A percentile compares a stretch with the other conserved stretches of the same genome.
These are phyloP conservation scores for Sthenelais limicola DNA, from an alignment of 2,888 invertebrate genomes.

Conservation along the genomic window DNA sequence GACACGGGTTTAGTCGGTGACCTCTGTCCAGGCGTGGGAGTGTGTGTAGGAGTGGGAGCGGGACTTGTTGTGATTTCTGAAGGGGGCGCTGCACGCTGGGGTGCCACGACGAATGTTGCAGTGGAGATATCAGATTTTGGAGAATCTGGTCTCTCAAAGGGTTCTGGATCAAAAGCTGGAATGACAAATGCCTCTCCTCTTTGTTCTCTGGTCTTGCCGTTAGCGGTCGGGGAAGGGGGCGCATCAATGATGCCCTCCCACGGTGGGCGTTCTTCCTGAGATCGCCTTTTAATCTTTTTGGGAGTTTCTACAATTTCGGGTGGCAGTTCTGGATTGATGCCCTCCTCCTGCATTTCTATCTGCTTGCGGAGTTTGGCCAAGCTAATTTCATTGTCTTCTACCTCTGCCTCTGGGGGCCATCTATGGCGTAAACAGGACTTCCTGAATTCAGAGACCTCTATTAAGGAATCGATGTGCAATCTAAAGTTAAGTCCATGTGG, in stretches of 20 bases:
- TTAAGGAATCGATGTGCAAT: conserved; percentile 50
- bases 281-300: conserved; percentile 15
- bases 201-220: neutral
- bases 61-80: neutral
- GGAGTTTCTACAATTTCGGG: conserved; percentile 6
- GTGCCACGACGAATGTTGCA: conserved; percentile 11
- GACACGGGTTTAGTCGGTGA: conserved; percentile 13
- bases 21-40: neutral
- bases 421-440: conserved; percentile 52
- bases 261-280: conserved; percentile 8
- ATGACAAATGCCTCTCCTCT: conserved; percentile 25
- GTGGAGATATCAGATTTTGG: conserved; percentile 12
- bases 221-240: neutral
- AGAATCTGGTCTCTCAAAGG: conserved; percentile 18
- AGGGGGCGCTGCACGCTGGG: neutral
- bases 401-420: conserved; percentile 52
- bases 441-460: conserved; percentile 55
- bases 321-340: neutral
- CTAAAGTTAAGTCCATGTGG: conserved; percentile 55
- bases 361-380: conserved; percentile 39
- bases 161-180: conserved; percentile 17
- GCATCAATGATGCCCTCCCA: conserved; percentile 25
- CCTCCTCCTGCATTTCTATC: conserved; percentile 37
- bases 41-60: neutral
- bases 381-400: conserved; percentile 26